These are phyloP conservation scores for Camponotus fellah DNA, from an alignment of 2,888 invertebrate genomes.

Conservation along the genomic window DNA sequence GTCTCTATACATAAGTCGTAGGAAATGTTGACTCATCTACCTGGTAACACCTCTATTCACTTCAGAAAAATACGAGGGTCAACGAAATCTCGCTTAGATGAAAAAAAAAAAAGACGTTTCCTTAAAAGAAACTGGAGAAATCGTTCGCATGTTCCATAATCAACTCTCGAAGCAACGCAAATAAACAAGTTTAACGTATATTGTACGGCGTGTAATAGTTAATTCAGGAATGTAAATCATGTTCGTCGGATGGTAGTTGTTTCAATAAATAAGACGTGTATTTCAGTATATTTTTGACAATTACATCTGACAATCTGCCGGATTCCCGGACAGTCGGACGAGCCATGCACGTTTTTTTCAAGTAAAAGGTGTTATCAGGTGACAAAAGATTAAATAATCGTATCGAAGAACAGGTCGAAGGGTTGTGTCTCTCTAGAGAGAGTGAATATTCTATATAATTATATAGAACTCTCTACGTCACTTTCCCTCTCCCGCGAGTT, in stretches of 20 bases:
- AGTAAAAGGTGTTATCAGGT: constrained; percentile 73
- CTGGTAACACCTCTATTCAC: constrained; percentile 70
- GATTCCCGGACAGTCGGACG: constrained; percentile 2
- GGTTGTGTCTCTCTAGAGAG: constrained; percentile 62
- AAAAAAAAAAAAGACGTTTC: neutral
- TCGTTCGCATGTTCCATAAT: neutral
- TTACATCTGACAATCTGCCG: constrained; percentile 26
- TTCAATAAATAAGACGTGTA: constrained; percentile 39
- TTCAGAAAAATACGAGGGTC: constrained; percentile 50
- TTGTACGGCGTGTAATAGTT: neutral
- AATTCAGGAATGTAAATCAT: constrained; percentile 18
- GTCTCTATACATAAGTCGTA: constrained; percentile 68
- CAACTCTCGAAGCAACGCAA: neutral
- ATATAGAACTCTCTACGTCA: constrained; percentile 65
- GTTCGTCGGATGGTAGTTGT: neutral
- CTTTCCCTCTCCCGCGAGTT: constrained; percentile 54
- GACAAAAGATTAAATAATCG: constrained; percentile 66
- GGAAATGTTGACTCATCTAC: constrained; percentile 68
- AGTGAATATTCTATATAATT: constrained; percentile 66
- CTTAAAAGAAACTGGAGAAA: neutral
- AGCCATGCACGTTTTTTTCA: constrained; percentile 9
- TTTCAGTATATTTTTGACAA: constrained; percentile 23
- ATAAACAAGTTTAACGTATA: too few species aligned
- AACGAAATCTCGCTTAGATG: constrained; percentile 42
- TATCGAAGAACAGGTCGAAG: constrained; percentile 70